These are phyloP conservation scores for Cichladusa arquata DNA, from an alignment of 2,113 vertebrate genomes.

Conservation along the genomic window DNA sequence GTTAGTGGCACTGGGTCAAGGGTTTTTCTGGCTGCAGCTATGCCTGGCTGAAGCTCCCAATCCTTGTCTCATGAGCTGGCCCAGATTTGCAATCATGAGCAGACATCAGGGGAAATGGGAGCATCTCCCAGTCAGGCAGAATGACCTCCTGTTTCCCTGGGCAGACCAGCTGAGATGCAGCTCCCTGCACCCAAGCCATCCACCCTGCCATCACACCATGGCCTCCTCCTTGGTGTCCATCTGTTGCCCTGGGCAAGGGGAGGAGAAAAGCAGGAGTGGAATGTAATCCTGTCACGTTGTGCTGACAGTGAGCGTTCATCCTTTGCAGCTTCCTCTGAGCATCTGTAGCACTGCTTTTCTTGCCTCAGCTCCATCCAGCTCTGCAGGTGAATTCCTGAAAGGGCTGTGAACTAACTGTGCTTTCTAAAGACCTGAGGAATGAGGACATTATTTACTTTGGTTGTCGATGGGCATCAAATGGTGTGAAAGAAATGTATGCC, in stretches of 20 bases:
- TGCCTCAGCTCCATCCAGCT: not conserved
- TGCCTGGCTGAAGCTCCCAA: not conserved
- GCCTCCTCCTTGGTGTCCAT: not conserved
- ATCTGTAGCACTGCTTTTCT: not conserved
- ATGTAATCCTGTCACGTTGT: not conserved
- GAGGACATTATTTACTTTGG: conserved; percentile 64
- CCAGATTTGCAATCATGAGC: not conserved
- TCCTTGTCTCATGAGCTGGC: not conserved
- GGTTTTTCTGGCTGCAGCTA: not conserved
- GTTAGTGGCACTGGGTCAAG: not conserved
- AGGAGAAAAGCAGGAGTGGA: not conserved
- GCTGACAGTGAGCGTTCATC: not conserved
- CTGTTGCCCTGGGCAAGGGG: not conserved
- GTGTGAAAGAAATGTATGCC: conserved; percentile 70
- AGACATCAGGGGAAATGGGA: not conserved
- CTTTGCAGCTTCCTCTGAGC: not conserved
- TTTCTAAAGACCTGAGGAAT: not conserved
- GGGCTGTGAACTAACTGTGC: not conserved
- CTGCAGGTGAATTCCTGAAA: not conserved
- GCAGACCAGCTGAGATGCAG: not conserved
- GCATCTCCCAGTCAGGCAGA: not conserved
- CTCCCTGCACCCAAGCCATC: not conserved
- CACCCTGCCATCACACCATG: not conserved
- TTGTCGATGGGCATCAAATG: conserved; percentile 43
- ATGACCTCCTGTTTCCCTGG: not conserved